Evolutionary conservation across 2,888 invertebrate species (phyloP), one percentile per base, ranked within the genome.

Genomic region (Athripsodes cinereus): DNA sequence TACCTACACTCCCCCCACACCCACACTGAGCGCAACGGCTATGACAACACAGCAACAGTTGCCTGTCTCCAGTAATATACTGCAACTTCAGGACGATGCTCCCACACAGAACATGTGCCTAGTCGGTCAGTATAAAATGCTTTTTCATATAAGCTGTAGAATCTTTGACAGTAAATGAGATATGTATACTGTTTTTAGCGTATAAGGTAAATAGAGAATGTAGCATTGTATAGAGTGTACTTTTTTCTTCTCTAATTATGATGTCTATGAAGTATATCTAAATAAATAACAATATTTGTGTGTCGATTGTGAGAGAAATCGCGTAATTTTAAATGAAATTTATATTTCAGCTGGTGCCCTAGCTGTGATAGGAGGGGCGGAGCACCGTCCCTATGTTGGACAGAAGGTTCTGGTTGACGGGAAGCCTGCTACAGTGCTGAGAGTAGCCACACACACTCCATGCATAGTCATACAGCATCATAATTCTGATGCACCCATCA

Each of bases 351-450:
- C 75, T 46, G 79, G 79, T 22, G 76, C 75, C 0, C 66, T 79
- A 16, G 77, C 76, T 11, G 76, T 78, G 0, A 72, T 76, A 0
- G 78, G 79, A 18, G 78, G 77, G 2, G 74, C 77, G 22, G 79
- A 79, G 65, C 77, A 76, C 72, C 71, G 79, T 1, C 67, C 74
- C 20, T 68, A 78, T 19, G 61, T 77, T 1, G 79, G 79, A 0
- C 77, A 78, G 54, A 69, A 70, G 16, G 75, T 78, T 5, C 62
- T 68, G 0, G 69, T 71, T 16, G 78, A 76, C 0, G 71, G 74
- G 0, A 76, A 76, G 2, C 70, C 68, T 53, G 75, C 74, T 0
- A 70, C 76, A n/a, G 73, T 78, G 21, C 73, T 76, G 1, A 74
- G 76, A 47, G 63, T 78, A n/a, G 74, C 76, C 1, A 75, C 76